A percentile compares a stretch with the other conserved stretches of the same genome.
These are phyloP conservation scores for Trichomalopsis sarcophagae DNA, from an alignment of 1,140 invertebrate species.

Conservation along the genomic window DNA sequence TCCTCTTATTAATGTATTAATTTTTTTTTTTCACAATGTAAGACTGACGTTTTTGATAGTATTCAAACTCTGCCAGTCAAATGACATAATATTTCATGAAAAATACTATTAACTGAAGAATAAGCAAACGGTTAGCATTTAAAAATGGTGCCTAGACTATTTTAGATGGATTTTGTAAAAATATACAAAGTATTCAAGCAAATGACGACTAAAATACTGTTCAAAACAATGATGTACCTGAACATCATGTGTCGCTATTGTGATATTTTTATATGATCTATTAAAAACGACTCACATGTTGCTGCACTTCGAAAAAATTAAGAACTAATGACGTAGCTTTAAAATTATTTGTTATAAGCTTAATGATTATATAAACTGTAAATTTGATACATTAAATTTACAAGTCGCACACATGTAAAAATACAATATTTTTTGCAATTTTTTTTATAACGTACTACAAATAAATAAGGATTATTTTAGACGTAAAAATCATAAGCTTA, in stretches of 20 bases:
- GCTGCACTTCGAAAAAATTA: background rate
- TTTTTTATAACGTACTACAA: background rate
- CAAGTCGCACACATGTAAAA: background rate
- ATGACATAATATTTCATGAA: background rate
- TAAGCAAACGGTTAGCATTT: background rate
- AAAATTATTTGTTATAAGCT: background rate
- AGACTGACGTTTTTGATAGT: slow-evolving; percentile 1
- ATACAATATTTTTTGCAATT: background rate
- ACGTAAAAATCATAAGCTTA: background rate
- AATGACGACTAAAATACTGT: background rate
- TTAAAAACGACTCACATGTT: slow-evolving; percentile 1
- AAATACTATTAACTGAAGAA: background rate
- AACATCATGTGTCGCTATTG: slow-evolving; percentile 17
- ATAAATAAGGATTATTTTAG: background rate
- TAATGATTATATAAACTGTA: background rate
- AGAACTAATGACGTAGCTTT: background rate
- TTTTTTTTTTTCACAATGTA: background rate
- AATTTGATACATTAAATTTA: too few species aligned
- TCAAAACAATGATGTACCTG: slow-evolving; percentile 13
- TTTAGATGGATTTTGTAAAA: slow-evolving; percentile 5
- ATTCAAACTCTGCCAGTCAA: background rate
- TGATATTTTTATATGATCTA: slow-evolving; percentile 31
- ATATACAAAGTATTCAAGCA: background rate
- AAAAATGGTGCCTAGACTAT: slow-evolving; percentile 8
- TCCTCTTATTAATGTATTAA: background rate